These are phyloP conservation scores for Dione juno DNA, from an alignment of 2,888 invertebrate species.

Conservation along the genomic window DNA sequence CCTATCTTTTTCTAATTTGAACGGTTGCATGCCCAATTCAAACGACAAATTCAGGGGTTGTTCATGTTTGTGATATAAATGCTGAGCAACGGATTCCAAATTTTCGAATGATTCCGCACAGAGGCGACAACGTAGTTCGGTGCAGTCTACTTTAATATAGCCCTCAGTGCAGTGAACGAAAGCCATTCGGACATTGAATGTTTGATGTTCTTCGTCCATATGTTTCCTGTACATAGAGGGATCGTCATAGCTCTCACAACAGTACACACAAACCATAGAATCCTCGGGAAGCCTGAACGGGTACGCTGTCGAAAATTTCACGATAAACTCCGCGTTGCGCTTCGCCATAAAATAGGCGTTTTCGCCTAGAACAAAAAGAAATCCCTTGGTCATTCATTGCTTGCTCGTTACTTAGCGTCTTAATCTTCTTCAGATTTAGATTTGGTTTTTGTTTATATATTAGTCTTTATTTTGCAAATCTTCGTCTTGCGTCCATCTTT, in stretches of 20 bases:
- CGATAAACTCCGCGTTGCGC: conserved; percentile 75
- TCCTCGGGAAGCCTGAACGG: conserved; percentile 76
- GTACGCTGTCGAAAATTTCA: conserved; percentile 75
- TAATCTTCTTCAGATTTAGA: conserved; percentile 39
- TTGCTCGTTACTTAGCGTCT: conserved; percentile 40
- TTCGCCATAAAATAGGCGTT: conserved; percentile 69
- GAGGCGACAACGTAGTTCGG: conserved; percentile 66
- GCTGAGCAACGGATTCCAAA: conserved; percentile 62
- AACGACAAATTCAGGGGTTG: conserved; percentile 57
- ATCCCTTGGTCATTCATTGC: conserved; percentile 69
- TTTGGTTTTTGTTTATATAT: conserved; percentile 21
- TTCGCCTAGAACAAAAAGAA: conserved; percentile 80
- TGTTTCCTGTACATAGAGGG: conserved; percentile 65
- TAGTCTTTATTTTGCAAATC: conserved; percentile 21
- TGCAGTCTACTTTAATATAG: conserved; percentile 71
- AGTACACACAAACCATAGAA: conserved; percentile 74
- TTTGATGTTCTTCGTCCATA: conserved; percentile 68
- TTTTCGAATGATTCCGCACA: conserved; percentile 57
- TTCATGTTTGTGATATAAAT: conserved; percentile 61
- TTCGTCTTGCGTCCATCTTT: conserved; percentile 11
- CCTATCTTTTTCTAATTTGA: conserved; percentile 64
- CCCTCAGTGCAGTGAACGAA: conserved; percentile 69
- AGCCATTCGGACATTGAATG: conserved; percentile 64
- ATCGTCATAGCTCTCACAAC: conserved; percentile 67
- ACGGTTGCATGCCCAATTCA: conserved; percentile 69